phyloP scores from a whole-genome alignment of 2,113 vertebrate genomes.

The Rhegmatorhina hoffmannsi region DNA sequence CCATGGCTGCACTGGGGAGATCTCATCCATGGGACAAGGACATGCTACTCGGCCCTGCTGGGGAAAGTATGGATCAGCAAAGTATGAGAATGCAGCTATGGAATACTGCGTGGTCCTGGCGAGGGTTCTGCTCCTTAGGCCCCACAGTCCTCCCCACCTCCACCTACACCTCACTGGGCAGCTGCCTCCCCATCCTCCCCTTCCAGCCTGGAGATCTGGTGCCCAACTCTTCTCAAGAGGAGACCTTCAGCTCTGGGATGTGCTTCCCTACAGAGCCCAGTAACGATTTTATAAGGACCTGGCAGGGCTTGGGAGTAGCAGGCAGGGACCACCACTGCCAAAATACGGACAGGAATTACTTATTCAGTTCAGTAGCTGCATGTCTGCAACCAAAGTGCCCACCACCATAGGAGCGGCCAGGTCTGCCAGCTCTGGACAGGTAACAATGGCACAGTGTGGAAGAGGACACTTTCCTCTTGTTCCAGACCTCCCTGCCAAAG shows the following conservation, averaged over 20 bases:
- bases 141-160: background rate
- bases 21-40: fast-evolving
- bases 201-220: background rate
- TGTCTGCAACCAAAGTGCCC: background rate
- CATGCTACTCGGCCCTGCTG: fast-evolving
- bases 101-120: fast-evolving
- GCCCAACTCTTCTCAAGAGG: background rate
- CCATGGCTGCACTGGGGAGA: fast-evolving
- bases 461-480: background rate
- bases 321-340: no score
- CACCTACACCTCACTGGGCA: fast-evolving
- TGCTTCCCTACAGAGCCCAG: background rate
- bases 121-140: background rate
- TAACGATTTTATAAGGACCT: background rate
- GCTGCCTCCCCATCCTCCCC: background rate
- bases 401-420: background rate
- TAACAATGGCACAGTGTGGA: fast-evolving
- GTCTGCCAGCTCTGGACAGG: background rate
- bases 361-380: background rate
- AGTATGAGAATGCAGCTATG: background rate
- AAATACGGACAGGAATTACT: background rate
- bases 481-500: background rate
- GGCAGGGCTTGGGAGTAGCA: background rate
- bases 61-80: background rate
- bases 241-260: background rate